A percentile compares a stretch with the other conserved stretches of the same genome.
These are phyloP conservation scores for Arbacia lixula DNA, from an alignment of 53 echinoderm and acorn worm species.

Conservation along the genomic window DNA sequence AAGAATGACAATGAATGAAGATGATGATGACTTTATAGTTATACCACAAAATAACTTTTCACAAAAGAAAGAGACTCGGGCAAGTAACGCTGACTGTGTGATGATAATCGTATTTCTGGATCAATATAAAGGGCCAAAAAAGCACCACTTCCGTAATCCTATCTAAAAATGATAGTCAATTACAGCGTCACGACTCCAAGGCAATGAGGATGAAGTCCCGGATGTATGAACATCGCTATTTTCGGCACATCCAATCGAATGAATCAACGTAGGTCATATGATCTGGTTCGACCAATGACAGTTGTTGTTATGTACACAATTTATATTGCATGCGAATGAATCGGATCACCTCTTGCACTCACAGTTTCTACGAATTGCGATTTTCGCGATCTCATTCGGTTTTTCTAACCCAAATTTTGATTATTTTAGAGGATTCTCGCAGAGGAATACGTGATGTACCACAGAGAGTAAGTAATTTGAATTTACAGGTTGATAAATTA, in stretches of 20 bases:
- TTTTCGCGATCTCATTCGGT: too few relatives aligned
- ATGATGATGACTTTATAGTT: too few relatives aligned
- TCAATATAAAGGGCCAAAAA: too few relatives aligned
- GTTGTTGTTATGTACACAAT: constrained; percentile 93
- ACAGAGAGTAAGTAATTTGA: constrained; percentile 38
- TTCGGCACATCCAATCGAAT: constrained; percentile 55
- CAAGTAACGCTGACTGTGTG: too few relatives aligned
- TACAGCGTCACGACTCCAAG: constrained; percentile 34
- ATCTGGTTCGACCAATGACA: constrained; percentile 69
- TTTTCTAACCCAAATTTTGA: too few relatives aligned
- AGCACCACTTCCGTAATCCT: too few relatives aligned
- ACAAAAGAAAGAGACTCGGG: too few relatives aligned
- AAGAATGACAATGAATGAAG: too few relatives aligned
- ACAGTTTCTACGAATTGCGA: too few relatives aligned
- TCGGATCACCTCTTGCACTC: too few relatives aligned
- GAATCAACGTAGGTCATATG: constrained; percentile 57
- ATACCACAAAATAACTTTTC: too few relatives aligned
- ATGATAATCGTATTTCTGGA: too few relatives aligned
- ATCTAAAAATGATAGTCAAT: constrained; percentile 15
- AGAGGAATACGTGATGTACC: constrained; percentile 22
- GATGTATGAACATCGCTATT: neutral
- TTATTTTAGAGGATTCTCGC: neutral
- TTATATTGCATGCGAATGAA: constrained; percentile 40
- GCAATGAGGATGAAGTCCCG: constrained; percentile 6
- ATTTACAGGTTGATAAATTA: neutral